Percentiles rank a stretch among this genome's conserved stretches.
Conservation (phyloP, 2,797 vertebrate genomes). For the Bradypus variegatus region DNA sequence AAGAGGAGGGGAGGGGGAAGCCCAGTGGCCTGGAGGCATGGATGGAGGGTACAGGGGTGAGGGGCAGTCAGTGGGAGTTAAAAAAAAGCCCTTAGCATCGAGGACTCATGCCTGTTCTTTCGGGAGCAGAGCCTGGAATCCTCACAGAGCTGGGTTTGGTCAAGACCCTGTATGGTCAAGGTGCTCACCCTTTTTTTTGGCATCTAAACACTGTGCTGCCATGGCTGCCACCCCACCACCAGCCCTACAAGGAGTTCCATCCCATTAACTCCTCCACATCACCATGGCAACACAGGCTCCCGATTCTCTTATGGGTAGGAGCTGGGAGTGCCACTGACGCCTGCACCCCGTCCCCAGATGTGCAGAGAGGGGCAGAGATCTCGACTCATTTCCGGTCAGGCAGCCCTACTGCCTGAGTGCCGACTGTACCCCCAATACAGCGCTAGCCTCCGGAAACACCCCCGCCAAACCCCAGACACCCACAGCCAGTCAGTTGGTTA, state of each 20-base stretch:
- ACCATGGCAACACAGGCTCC: conserved; percentile 69
- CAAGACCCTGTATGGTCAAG: background rate
- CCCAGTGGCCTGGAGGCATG: fast-evolving
- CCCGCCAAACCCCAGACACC: background rate
- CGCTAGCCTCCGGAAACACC: background rate
- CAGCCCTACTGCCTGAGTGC: background rate
- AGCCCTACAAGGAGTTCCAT: conserved; percentile 61
- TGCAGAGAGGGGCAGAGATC: background rate
- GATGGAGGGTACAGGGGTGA: too few species aligned
- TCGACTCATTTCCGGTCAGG: background rate
- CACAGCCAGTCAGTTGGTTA: background rate
- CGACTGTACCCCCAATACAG: background rate
- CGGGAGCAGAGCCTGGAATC: background rate
- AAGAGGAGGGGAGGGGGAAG: too few species aligned
- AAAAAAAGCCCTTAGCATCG: background rate
- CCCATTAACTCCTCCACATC: conserved; percentile 67
- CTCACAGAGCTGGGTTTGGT: background rate
- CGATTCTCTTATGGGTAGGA: conserved; percentile 43
- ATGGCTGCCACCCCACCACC: conserved; percentile 43
- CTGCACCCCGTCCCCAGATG: background rate
- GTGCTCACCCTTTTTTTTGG: background rate
- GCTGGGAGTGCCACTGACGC: conserved; percentile 4
- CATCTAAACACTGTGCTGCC: background rate
- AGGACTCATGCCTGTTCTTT: background rate
- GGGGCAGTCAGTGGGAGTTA: background rate